Evolutionary conservation across 2,888 invertebrate genomes (phyloP).

Genomic region (Eristalis pertinax): DNA sequence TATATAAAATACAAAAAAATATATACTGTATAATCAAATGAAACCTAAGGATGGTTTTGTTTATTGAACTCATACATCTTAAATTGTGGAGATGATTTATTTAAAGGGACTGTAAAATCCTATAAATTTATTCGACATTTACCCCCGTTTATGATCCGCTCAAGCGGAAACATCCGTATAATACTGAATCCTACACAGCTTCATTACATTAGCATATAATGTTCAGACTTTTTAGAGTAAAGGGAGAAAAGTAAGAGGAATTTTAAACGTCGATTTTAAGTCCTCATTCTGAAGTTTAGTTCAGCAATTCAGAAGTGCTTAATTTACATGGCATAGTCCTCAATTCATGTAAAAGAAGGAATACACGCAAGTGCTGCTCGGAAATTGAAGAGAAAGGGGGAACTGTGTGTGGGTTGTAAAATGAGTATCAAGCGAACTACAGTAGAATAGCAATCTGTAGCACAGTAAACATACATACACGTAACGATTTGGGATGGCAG

Average conservation of each 20-base stretch:
- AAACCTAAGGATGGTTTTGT: constrained; percentile 9
- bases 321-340: constrained; percentile 2
- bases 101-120: constrained; percentile 35
- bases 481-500: not conserved
- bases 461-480: not conserved
- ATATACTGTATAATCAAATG: constrained; percentile 40
- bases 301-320: constrained; percentile 15
- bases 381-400: not conserved
- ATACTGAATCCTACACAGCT: constrained; percentile 35
- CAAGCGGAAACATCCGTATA: constrained; percentile 40
- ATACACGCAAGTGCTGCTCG: not conserved
- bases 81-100: constrained; percentile 44
- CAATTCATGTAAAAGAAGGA: not conserved
- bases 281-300: constrained; percentile 29
- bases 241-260: not conserved
- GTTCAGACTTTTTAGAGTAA: not conserved
- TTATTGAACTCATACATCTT: constrained; percentile 23
- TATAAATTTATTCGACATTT: constrained; percentile 40
- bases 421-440: not conserved
- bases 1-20: too few relatives aligned
- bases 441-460: not conserved
- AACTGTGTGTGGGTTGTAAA: not conserved
- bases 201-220: constrained; percentile 51
- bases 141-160: constrained; percentile 34
- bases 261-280: constrained; percentile 25